Conservation (phyloP, 2,888 invertebrate species). For the Pseudococcus longispinus region DNA sequence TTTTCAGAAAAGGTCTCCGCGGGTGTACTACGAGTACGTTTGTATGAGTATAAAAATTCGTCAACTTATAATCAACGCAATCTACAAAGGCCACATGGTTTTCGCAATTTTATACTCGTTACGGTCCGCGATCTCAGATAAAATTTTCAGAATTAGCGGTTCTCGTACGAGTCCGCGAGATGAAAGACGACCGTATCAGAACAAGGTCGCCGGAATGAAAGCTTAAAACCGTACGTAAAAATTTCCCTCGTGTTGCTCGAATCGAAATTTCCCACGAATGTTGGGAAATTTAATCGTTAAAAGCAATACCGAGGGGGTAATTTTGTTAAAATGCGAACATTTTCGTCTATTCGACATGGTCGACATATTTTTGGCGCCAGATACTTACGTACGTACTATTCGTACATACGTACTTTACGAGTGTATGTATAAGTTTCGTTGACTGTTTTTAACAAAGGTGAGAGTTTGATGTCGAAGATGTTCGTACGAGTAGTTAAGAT, state of each 20-base stretch:
- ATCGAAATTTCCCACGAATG: background rate
- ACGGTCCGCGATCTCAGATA: background rate
- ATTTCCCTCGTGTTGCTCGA: background rate
- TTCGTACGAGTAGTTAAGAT: too few relatives aligned
- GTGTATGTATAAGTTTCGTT: too few relatives aligned
- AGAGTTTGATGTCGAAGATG: too few relatives aligned
- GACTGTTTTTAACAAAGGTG: too few relatives aligned
- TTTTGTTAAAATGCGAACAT: background rate
- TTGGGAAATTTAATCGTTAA: background rate
- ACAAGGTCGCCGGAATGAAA: background rate
- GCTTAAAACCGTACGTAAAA: background rate
- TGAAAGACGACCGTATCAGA: background rate
- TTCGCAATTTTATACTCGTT: background rate
- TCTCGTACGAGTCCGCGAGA: background rate
- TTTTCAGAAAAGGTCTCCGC: background rate
- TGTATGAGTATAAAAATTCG: background rate
- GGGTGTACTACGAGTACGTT: background rate
- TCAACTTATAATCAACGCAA: background rate
- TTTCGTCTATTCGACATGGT: background rate
- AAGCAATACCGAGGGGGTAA: background rate
- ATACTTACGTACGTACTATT: too few relatives aligned
- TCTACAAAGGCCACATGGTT: background rate
- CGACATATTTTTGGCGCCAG: background rate
- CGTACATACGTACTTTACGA: too few relatives aligned
- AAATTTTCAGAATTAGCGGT: background rate